Evolutionary conservation across 2,888 invertebrate species (phyloP), one percentile per base, ranked within the genome.

Genomic region (Parthenolecanium corni): DNA sequence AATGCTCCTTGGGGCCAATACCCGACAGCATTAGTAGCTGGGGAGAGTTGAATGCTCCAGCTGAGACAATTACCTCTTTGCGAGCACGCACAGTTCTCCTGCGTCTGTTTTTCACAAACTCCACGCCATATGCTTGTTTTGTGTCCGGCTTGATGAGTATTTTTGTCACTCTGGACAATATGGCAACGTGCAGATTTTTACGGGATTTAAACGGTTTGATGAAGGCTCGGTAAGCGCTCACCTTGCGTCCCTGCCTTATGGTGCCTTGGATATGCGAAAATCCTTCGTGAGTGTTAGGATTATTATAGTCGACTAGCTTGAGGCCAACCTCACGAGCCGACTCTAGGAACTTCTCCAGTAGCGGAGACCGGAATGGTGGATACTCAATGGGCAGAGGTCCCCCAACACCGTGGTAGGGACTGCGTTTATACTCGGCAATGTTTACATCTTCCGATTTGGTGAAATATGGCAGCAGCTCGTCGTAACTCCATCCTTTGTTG

Each of bases 21-120:
- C 87, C 88, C 0, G 85, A 86, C 18, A 88, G 72, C 87, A 90
- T 85, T 5, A 91, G 77, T 9, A 92, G 72, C 70, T 91, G 90
- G 0, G 91, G 89, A 1, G 84, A 81, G 68, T 86, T 87, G 64
- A 90, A 82, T 0, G 88, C 81, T 0, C 89, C 89, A 1, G 83
- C 86, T 11, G 84, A 81, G 2, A 89, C 66, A 62, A 90, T 82
- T 0, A 89, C 81, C 73, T 86, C 86, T 68, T 78, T 81, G 47
- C 77, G 74, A 0, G 83, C 84, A 62, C 69, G 71, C 0, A 80
- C 79, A 51, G 73, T 73, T 31, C 74, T 73, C 47, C 71, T 73
- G 62, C 74, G 68, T 1, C 75, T 74, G 61, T 76, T 74, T 44
- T 76, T 72, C 0, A 76, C 72, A 64, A 81, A 79, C 67, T 78